phyloP scores from a whole-genome alignment of 2,113 vertebrate species.

The Chaetodon trifascialis region DNA sequence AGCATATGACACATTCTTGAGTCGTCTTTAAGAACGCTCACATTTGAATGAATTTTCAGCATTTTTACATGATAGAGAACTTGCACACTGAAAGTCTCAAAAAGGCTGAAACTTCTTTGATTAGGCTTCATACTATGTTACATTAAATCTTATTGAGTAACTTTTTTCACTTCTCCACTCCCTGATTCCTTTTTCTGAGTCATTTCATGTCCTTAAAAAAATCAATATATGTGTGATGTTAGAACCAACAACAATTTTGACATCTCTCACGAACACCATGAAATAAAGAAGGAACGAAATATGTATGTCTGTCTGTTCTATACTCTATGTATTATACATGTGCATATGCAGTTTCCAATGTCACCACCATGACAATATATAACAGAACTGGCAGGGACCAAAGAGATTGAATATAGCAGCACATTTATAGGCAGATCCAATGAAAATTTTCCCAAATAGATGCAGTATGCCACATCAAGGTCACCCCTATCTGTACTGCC shows the following conservation, averaged over 20 bases:
- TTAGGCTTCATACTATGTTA: neutral
- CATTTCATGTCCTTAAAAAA: neutral
- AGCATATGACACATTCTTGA: neutral
- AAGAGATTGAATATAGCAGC: neutral
- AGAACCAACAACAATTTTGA: no score
- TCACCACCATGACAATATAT: no score
- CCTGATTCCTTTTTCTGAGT: neutral
- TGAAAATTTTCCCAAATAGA: slow-evolving; percentile 3
- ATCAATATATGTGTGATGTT: neutral
- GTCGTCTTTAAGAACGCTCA: neutral
- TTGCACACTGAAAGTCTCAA: neutral
- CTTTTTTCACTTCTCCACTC: neutral
- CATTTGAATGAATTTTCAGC: neutral
- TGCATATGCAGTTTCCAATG: no score
- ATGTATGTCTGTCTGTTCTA: neutral
- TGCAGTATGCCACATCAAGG: slow-evolving; percentile 45
- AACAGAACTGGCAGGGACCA: neutral
- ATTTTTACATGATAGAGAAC: neutral
- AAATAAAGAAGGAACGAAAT: neutral
- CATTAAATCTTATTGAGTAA: neutral
- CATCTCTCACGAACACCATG: no score
- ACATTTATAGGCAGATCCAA: neutral
- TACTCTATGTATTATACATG: neutral
- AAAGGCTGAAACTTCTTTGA: neutral
- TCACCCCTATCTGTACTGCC: slow-evolving; percentile 6